Evolutionary conservation across 2,888 invertebrate genomes (phyloP).

Genomic region (Drosophila colorata): DNA sequence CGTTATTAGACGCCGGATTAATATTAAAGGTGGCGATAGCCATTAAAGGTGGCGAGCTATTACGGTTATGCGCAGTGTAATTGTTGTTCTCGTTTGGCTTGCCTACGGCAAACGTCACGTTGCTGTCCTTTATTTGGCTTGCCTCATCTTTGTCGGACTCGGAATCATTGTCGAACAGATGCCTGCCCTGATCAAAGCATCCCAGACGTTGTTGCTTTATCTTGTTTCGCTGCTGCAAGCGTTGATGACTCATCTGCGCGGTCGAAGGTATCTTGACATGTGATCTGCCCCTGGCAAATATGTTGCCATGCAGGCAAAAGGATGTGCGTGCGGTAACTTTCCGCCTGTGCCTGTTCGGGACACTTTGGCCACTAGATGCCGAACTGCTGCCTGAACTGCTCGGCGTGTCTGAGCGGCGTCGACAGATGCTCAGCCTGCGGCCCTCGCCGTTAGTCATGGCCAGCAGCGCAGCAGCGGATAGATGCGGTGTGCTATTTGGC

Average conservation of each 20-base stretch:
- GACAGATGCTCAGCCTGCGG: constrained; percentile 13
- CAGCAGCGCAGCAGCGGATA: constrained; percentile 24
- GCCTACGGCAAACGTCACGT: constrained; percentile 15
- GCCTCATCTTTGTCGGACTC: background rate
- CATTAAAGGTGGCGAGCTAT: constrained; percentile 8
- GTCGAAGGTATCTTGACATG: background rate
- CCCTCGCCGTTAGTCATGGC: constrained; percentile 10
- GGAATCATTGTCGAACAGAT: constrained; percentile 9
- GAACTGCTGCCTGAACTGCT: constrained; percentile 39
- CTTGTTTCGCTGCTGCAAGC: constrained; percentile 44
- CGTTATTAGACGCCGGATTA: background rate
- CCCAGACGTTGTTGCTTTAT: constrained; percentile 40
- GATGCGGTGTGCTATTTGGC: constrained; percentile 35
- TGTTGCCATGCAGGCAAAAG: constrained; percentile 66
- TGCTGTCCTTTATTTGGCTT: background rate
- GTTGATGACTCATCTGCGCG: constrained; percentile 10
- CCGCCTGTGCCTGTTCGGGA: constrained; percentile 27
- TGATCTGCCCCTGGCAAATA: constrained; percentile 62
- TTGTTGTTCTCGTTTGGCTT: constrained; percentile 44
- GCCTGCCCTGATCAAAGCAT: constrained; percentile 50
- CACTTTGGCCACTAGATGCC: background rate
- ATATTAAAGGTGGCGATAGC: constrained; percentile 34
- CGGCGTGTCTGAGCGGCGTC: background rate
- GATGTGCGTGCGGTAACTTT: constrained; percentile 31
- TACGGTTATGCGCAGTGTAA: constrained; percentile 36